Conservation (phyloP, 92 coral and sea anemone genomes). For the Pocillopora meandrina region DNA sequence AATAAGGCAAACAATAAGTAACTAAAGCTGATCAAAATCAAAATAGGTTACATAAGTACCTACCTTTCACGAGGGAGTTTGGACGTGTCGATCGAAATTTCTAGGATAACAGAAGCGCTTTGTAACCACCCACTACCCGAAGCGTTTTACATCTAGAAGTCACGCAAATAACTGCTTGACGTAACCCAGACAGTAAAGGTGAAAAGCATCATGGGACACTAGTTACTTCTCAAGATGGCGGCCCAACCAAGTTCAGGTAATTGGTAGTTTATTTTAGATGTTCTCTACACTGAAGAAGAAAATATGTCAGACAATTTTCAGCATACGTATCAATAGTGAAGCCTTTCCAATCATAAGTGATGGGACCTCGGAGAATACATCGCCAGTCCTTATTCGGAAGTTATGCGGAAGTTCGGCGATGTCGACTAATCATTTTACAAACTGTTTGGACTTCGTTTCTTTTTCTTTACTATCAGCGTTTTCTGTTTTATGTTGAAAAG, state of each 20-base stretch:
- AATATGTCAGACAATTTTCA: not conserved
- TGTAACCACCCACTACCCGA: slow-evolving; percentile 1
- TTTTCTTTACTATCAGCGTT: not conserved
- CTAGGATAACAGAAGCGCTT: not conserved
- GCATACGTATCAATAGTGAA: not conserved
- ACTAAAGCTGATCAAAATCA: no score
- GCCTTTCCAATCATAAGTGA: not conserved
- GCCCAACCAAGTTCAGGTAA: slow-evolving; percentile 22
- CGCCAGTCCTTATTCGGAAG: no score
- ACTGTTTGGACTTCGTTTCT: not conserved
- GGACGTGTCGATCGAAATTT: no score
- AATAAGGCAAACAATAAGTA: no score
- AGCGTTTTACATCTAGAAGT: no score
- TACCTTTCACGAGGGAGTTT: no score
- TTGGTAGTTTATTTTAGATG: not conserved
- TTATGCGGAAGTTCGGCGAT: not conserved
- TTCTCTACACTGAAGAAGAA: not conserved
- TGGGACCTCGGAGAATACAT: not conserved
- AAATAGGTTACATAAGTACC: no score
- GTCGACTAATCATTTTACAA: slow-evolving; percentile 8
- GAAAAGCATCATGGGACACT: slow-evolving; percentile 21
- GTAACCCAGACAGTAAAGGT: not conserved
- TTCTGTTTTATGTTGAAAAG: no score
- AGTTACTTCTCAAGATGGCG: slow-evolving; percentile 36
- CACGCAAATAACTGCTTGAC: not conserved